Evolutionary conservation across 2,113 vertebrate genomes (phyloP).

Genomic region (Prionailurus bengalensis): DNA sequence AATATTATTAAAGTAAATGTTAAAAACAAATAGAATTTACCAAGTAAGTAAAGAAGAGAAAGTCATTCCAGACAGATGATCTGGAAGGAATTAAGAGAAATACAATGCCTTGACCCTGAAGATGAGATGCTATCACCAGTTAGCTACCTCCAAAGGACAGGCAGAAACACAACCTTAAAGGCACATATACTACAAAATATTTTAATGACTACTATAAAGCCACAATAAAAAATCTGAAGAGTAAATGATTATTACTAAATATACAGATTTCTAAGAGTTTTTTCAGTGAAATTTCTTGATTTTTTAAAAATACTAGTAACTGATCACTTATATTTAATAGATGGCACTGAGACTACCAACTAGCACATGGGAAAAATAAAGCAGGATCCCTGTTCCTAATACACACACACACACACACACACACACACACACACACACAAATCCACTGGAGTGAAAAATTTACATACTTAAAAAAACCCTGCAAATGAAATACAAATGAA

Average conservation of each 20-base stretch:
- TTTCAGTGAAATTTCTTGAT: not conserved
- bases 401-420: not conserved
- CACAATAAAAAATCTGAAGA: not conserved
- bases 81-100: not conserved
- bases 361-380: slow-evolving; percentile 4
- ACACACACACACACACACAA: too few relatives aligned
- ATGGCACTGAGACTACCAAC: not conserved
- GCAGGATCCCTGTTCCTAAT: not conserved
- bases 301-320: not conserved
- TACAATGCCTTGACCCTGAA: not conserved
- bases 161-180: not conserved
- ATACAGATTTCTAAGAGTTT: not conserved
- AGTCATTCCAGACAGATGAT: slow-evolving; percentile 10
- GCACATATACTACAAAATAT: not conserved
- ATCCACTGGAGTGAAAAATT: not conserved
- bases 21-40: not conserved
- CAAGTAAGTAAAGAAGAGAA: not conserved
- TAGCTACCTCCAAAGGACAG: not conserved
- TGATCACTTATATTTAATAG: not conserved
- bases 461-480: not conserved
- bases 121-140: not conserved
- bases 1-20: not conserved
- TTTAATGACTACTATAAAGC: not conserved
- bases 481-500: not conserved
- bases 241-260: not conserved